Evolutionary conservation across 2,797 vertebrate species (phyloP).

Genomic region (Rhodeus uyekii): DNA sequence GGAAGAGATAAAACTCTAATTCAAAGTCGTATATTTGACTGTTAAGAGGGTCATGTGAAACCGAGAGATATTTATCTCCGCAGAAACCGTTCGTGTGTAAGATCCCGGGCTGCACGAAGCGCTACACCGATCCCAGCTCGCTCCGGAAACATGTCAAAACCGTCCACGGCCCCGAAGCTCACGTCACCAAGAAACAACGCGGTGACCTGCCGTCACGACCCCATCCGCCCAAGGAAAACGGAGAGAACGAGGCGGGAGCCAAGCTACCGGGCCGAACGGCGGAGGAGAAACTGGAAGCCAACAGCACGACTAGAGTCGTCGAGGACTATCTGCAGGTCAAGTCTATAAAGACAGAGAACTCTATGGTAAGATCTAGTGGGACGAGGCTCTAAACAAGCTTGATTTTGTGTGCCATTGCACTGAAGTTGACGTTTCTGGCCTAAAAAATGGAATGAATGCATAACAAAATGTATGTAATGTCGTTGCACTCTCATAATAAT

Average conservation of each 20-base stretch:
- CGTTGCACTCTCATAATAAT: not conserved
- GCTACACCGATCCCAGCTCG: constrained; percentile 86
- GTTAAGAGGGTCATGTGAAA: not conserved
- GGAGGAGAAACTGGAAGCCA: constrained; percentile 73
- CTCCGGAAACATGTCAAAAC: constrained; percentile 97
- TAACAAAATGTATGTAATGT: not conserved
- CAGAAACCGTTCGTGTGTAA: constrained; percentile 98
- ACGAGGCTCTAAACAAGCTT: too few species aligned
- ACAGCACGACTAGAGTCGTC: constrained; percentile 75
- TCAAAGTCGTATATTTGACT: constrained; percentile 51
- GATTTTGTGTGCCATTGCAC: too few species aligned
- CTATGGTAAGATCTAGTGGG: constrained; percentile 81
- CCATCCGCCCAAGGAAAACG: constrained; percentile 68
- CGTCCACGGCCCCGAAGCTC: constrained; percentile 92
- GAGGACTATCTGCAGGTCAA: constrained; percentile 86
- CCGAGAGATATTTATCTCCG: constrained; percentile 33
- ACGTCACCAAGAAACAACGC: constrained; percentile 94
- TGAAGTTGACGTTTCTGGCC: not conserved
- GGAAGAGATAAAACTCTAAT: constrained; percentile 53
- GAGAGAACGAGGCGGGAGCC: constrained; percentile 71
- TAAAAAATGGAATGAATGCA: not conserved
- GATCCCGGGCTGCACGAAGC: constrained; percentile 88
- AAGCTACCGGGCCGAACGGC: constrained; percentile 63
- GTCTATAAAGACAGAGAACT: constrained; percentile 89
- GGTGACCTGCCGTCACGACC: constrained; percentile 78